Base-by-base conservation (phyloP, 2,888 invertebrate species). In the Plebejus anna region DNA sequence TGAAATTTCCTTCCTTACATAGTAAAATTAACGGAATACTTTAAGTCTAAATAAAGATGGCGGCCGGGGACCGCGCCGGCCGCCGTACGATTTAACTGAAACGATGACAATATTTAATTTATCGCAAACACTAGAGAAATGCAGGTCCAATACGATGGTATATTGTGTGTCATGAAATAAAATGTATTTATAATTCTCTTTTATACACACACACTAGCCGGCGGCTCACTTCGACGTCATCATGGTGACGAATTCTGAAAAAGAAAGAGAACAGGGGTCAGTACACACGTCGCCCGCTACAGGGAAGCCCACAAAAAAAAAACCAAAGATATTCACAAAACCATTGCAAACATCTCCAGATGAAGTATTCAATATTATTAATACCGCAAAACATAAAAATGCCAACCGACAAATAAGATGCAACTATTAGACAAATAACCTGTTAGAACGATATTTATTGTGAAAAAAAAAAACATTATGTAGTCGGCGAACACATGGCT, bases 231-330 rank as follows among this genome's bases (percentile, higher is more conserved):
- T 98, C 96, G 98, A 98, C 96, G 98, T 98, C 98, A 98, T 98
- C 98, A 98, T 98, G 96, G 98, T 98, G 96, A 98, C 98, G 96
- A 98, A 98, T 96, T 98, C 98, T 98, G 96, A 57, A 97, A 96
- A 89, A 91, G 90, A 86, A 88, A 84, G 80, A 81, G 78, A 77
- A 76, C 77, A 5, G 2, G 71, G 79, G 84, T 89, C 83, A 89
- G 83, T 79, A 28, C n/a, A 57, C 42, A 16, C 6, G 61, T 51
- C 47, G 76, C 79, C 36, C 36, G 13, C 3, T 32, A 13, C 13
- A 11, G 5, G 32, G 5, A 36, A 66, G 32, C 32, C 66, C 66
- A 32, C 11, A 66, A 66, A 75, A 42, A 75, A 66, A 59, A 11
- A 71, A 28, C 55, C 55, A 75, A 75, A 57, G 75, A 77, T 51